Percentiles rank a stretch among this genome's conserved stretches.
These are phyloP conservation scores for Akabosia matsudoensis DNA, from an alignment of 1,140 invertebrate species.

Conservation along the genomic window DNA sequence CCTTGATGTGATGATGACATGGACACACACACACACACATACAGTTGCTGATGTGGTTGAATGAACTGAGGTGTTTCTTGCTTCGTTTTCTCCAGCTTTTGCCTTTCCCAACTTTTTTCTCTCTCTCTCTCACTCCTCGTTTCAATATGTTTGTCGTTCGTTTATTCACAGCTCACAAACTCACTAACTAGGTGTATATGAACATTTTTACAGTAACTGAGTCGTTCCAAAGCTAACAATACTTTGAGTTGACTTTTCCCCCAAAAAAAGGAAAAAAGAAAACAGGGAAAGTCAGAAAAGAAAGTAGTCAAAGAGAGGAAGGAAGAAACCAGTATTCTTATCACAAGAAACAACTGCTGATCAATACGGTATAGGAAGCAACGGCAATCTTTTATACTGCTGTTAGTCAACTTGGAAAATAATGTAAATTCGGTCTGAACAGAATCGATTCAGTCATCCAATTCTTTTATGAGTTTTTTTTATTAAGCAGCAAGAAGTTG, in stretches of 20 bases:
- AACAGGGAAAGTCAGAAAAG: neutral
- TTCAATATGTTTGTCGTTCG: neutral
- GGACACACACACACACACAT: neutral
- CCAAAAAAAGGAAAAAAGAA: neutral
- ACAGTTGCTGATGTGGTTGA: neutral
- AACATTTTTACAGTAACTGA: neutral
- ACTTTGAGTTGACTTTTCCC: neutral
- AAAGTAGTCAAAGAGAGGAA: too few species aligned
- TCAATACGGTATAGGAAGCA: too few species aligned
- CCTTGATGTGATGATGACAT: neutral
- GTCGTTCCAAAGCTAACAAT: neutral
- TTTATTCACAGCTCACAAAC: neutral
- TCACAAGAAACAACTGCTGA: neutral
- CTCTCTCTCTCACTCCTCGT: neutral
- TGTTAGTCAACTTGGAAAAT: too few species aligned
- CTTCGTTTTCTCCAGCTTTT: too few species aligned
- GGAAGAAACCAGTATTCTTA: neutral
- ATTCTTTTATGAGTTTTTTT: too few species aligned
- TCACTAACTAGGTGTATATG: neutral
- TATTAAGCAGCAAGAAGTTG: too few species aligned
- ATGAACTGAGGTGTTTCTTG: neutral
- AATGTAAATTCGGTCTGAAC: too few species aligned
- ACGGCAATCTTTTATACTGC: too few species aligned
- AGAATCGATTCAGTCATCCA: too few species aligned
- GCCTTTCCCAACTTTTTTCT: neutral